Percentiles rank a stretch among this genome's conserved stretches.
These are phyloP conservation scores for Thalassarche chlororhynchos DNA, from an alignment of 2,113 vertebrate species.

Conservation along the genomic window DNA sequence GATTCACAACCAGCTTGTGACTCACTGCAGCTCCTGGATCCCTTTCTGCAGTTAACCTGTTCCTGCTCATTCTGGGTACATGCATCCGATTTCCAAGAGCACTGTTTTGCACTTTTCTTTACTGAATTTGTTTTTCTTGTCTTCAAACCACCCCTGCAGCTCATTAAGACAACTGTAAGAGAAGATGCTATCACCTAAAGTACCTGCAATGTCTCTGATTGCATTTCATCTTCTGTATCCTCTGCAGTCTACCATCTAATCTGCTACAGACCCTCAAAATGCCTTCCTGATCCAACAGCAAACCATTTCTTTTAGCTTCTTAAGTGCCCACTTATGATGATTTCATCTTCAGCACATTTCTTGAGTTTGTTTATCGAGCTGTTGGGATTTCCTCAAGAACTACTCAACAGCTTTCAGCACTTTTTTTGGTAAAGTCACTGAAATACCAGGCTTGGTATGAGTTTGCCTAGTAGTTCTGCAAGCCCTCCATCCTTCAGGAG, in stretches of 20 bases:
- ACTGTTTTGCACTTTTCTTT: background rate
- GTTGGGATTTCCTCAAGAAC: background rate
- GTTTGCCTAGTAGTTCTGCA: background rate
- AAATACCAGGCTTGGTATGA: background rate
- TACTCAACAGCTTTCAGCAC: background rate
- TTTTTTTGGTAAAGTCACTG: background rate
- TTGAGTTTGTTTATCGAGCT: background rate
- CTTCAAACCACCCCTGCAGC: background rate
- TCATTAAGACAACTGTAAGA: background rate
- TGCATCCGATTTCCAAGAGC: background rate
- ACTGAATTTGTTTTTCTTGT: background rate
- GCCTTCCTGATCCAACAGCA: background rate
- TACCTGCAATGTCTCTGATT: background rate
- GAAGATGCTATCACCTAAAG: background rate
- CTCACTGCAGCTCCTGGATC: background rate
- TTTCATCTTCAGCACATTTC: constrained; percentile 2
- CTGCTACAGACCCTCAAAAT: background rate
- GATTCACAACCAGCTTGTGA: background rate
- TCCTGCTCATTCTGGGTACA: background rate
- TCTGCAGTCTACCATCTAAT: background rate
- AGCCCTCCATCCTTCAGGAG: background rate
- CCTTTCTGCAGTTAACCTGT: background rate
- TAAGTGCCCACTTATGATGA: background rate
- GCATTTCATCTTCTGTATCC: background rate
- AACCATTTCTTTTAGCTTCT: background rate